Evolutionary conservation across 2,797 vertebrate species (phyloP).

Genomic region (Tapera naevia): DNA sequence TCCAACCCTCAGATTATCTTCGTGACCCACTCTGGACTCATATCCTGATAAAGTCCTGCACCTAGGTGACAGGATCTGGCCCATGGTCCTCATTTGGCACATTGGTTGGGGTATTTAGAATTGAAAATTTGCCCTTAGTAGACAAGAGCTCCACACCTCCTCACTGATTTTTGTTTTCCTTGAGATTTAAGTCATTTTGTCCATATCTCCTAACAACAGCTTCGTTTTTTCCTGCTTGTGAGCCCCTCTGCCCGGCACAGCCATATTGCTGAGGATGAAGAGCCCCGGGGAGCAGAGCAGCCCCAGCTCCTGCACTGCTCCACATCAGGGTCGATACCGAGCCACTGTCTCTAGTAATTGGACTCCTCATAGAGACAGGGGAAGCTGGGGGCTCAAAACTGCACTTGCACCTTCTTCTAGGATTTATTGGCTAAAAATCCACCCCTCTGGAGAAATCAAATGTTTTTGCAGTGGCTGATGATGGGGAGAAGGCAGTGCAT

Average conservation of each 20-base stretch:
- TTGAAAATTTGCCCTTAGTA: background rate
- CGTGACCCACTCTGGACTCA: too few species aligned
- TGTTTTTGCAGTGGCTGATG: background rate
- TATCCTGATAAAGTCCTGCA: background rate
- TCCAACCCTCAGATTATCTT: too few species aligned
- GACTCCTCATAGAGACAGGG: accelerated
- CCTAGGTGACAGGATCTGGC: too few species aligned
- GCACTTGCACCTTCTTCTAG: background rate
- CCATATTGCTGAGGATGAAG: accelerated
- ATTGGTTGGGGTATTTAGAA: accelerated
- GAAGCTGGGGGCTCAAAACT: background rate
- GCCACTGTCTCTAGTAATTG: background rate
- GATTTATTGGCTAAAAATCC: background rate
- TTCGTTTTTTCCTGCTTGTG: background rate
- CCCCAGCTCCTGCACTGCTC: background rate
- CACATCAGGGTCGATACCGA: accelerated
- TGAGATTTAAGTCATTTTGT: background rate
- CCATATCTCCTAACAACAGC: background rate
- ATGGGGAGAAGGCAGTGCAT: background rate
- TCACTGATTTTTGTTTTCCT: background rate
- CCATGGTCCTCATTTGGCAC: too few species aligned
- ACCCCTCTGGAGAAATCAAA: background rate
- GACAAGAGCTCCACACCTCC: background rate
- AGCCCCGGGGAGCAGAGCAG: background rate
- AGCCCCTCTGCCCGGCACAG: background rate